Base-by-base conservation (phyloP, 2,888 invertebrate genomes). In the Cheilosia vernalis region DNA sequence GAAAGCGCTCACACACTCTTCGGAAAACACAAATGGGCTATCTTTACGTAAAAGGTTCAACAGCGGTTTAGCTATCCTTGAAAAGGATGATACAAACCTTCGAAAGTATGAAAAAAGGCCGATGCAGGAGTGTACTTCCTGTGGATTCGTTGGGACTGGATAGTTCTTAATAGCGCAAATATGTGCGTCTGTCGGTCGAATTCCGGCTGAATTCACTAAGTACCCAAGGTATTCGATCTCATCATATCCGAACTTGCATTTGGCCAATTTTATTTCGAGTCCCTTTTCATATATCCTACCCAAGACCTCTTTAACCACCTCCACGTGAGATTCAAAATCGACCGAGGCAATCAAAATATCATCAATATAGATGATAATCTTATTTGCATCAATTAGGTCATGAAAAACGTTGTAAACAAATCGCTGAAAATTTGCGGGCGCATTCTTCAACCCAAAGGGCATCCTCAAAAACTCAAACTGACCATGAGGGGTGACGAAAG, bases 21-120 rank as follows among this genome's bases (percentile, higher is more conserved):
- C 7, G 21, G 21, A 21, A 21, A 21, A 21, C 2, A 21, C 21
- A 21, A 21, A 21, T 21, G 21, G 21, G 21, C 21, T 21, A 1
- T 21, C 21, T 21, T 21, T 21, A 21, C 21, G 21, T 21, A 21
- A 21, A 21, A 21, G 21, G 21, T 21, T 21, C 21, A 21, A 2
- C 21, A 21, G 21, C 21, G 21, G 21, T 21, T 21, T 21, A 21
- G 21, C 21, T 21, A 21, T 21, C 21, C 21, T 21, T 2, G 85
- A 60, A 69, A 79, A 81, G 4, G 55, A 33, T 6, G 70, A 33
- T 13, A 83, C 56, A 66, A 86, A 77, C 37, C 56, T 47, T 6
- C 81, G 27, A 24, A 87, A 81, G 19, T 79, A 87, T 5, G 74
- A 44, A 21, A 61, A 78, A n/a, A 84, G 42, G 19, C 78, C 63